These are phyloP conservation scores for Semotilus atromaculatus DNA, from an alignment of 2,797 vertebrate genomes.

Conservation along the genomic window DNA sequence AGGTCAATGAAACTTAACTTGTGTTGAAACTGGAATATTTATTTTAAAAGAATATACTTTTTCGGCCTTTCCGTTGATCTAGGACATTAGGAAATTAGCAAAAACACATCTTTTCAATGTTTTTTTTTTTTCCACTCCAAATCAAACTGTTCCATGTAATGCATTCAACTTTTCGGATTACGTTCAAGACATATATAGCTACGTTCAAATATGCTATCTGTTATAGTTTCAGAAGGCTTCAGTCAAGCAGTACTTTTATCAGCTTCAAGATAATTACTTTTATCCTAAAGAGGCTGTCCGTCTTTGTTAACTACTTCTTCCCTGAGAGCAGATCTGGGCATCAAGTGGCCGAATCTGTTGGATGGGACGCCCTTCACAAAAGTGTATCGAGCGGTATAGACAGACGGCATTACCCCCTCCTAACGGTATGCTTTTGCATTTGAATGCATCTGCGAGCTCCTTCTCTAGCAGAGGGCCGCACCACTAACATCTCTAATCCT, in stretches of 20 bases:
- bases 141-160: constrained; percentile 52
- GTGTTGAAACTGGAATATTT: neutral
- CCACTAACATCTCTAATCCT: constrained; percentile 94
- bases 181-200: neutral
- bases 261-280: constrained; percentile 77
- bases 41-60: neutral
- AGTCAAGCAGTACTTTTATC: constrained; percentile 52
- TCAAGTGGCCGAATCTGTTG: constrained; percentile 78
- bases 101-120: neutral
- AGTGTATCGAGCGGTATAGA: constrained; percentile 85
- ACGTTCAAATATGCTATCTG: constrained; percentile 59
- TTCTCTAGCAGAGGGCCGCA: constrained; percentile 86
- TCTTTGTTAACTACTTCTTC: constrained; percentile 86
- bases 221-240: constrained; percentile 54
- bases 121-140: neutral
- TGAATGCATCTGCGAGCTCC: constrained; percentile 87
- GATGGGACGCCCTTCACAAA: constrained; percentile 80
- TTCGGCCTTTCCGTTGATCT: neutral
- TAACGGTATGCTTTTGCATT: constrained; percentile 87
- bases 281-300: constrained; percentile 76
- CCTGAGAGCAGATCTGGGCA: constrained; percentile 88
- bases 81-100: neutral
- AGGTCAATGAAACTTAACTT: neutral
- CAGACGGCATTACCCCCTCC: constrained; percentile 87
- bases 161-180: constrained; percentile 53